A percentile compares a stretch with the other conserved stretches of the same genome.
Evolutionary conservation across 1,140 invertebrate genomes (phyloP).

Genomic region (Saccostrea cuccullata): DNA sequence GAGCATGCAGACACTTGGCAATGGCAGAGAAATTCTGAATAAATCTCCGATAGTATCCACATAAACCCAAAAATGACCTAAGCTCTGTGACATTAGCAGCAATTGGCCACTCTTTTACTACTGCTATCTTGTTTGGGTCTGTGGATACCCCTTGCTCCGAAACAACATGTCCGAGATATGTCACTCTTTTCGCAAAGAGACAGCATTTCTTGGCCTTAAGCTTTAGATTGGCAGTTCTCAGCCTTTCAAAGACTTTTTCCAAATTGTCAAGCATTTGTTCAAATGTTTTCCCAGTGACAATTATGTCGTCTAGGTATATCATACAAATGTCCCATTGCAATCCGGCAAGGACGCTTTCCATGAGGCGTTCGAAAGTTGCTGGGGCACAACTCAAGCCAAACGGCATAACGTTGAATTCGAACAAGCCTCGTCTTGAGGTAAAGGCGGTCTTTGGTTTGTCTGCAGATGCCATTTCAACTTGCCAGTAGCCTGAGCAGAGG

Average conservation of each 20-base stretch:
- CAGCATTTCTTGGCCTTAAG: not conserved
- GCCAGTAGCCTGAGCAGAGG: constrained; percentile 73
- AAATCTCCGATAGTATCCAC: too few relatives aligned
- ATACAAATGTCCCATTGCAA: not conserved
- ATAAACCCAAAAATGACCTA: too few relatives aligned
- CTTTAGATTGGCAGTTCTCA: not conserved
- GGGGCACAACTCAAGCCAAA: constrained; percentile 60
- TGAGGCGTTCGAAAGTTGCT: constrained; percentile 60
- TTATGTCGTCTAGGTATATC: not conserved
- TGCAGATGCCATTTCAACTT: constrained; percentile 70
- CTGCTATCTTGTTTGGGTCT: too few relatives aligned
- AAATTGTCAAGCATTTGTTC: not conserved
- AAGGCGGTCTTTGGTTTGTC: constrained; percentile 74
- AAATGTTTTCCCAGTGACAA: not conserved
- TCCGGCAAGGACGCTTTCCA: constrained; percentile 41
- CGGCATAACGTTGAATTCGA: constrained; percentile 62
- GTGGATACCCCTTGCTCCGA: too few relatives aligned
- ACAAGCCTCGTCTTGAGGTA: constrained; percentile 51
- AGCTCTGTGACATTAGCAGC: too few relatives aligned
- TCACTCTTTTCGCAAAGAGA: too few relatives aligned
- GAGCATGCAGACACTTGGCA: too few relatives aligned
- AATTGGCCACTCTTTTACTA: too few relatives aligned
- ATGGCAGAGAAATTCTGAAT: too few relatives aligned
- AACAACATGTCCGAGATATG: too few relatives aligned
- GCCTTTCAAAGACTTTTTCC: not conserved